Conservation (phyloP, 2,888 invertebrate species). For the Malacosoma neustria region DNA sequence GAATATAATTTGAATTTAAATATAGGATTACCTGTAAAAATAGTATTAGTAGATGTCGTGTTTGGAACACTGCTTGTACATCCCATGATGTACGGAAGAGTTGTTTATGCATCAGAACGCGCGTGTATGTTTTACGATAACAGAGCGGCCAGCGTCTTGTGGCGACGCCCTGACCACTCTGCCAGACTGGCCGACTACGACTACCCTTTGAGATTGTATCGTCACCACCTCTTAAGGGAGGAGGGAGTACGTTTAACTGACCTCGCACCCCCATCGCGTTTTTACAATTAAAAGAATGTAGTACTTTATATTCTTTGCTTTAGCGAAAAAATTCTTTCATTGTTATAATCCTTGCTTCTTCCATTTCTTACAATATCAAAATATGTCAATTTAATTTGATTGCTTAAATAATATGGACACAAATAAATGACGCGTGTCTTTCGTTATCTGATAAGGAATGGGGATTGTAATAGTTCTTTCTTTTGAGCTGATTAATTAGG, state of each 20-base stretch:
- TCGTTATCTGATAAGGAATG: no score
- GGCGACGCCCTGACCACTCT: no score
- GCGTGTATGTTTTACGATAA: slow-evolving; percentile 1
- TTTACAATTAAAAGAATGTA: slow-evolving; percentile 65
- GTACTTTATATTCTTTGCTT: slow-evolving; percentile 44
- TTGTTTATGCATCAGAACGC: slow-evolving; percentile 13
- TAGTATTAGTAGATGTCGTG: slow-evolving; percentile 31
- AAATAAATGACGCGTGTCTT: no score
- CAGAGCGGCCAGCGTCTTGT: slow-evolving; percentile 20
- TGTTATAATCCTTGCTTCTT: not conserved
- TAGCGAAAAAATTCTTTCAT: slow-evolving; percentile 23
- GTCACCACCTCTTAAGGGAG: slow-evolving; percentile 59
- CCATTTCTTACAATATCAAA: no score
- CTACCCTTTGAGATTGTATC: slow-evolving; percentile 58
- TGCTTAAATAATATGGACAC: no score
- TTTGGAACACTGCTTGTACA: slow-evolving; percentile 64
- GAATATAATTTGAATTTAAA: not conserved
- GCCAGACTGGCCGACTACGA: slow-evolving; percentile 39
- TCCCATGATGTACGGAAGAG: slow-evolving; percentile 44
- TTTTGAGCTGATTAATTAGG: no score
- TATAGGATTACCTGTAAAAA: slow-evolving; percentile 39
- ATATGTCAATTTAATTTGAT: no score
- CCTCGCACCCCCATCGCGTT: slow-evolving; percentile 74
- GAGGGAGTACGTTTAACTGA: slow-evolving; percentile 65
- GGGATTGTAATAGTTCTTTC: no score